These are phyloP conservation scores for Moxostoma hubbsi DNA, from an alignment of 2,797 vertebrate genomes.

Conservation along the genomic window DNA sequence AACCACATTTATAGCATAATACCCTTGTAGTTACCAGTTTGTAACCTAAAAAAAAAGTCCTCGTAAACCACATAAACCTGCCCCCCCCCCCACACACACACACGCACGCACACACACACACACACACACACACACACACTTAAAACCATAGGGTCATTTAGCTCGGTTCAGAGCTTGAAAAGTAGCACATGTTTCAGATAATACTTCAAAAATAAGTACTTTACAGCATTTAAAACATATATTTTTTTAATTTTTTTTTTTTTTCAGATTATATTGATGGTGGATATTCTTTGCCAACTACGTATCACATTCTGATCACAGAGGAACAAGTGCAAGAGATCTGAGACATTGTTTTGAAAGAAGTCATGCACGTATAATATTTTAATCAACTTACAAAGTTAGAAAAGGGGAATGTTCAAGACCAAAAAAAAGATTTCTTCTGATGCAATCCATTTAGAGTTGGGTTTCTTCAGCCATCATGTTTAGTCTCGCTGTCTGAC, in stretches of 20 bases:
- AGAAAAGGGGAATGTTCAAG: conserved; percentile 82
- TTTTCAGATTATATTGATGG: conserved; percentile 82
- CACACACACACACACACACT: conserved; percentile 59
- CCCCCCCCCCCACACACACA: no score
- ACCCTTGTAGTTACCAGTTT: no score
- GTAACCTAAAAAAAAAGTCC: no score
- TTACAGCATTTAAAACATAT: conserved; percentile 75
- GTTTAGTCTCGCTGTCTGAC: conserved; percentile 66
- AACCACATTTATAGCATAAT: no score
- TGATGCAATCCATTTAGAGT: conserved; percentile 46
- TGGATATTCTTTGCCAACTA: conserved; percentile 81
- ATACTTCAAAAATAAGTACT: conserved; percentile 82
- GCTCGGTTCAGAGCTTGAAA: conserved; percentile 59
- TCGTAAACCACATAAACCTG: no score
- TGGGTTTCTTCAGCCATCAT: conserved; percentile 59
- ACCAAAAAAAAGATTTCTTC: conserved; percentile 62
- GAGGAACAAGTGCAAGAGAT: conserved; percentile 78
- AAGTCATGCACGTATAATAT: conserved; percentile 82
- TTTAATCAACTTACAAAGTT: conserved; percentile 77
- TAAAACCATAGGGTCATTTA: conserved; percentile 47
- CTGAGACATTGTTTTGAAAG: conserved; percentile 74
- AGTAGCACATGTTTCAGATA: conserved; percentile 73
- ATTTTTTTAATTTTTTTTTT: conserved; percentile 74
- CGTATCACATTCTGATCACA: conserved; percentile 84
- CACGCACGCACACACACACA: background rate